Evolutionary conservation across 2,888 invertebrate genomes (phyloP), one percentile per base, ranked within the genome.

Genomic region (Harmothoe impar): DNA sequence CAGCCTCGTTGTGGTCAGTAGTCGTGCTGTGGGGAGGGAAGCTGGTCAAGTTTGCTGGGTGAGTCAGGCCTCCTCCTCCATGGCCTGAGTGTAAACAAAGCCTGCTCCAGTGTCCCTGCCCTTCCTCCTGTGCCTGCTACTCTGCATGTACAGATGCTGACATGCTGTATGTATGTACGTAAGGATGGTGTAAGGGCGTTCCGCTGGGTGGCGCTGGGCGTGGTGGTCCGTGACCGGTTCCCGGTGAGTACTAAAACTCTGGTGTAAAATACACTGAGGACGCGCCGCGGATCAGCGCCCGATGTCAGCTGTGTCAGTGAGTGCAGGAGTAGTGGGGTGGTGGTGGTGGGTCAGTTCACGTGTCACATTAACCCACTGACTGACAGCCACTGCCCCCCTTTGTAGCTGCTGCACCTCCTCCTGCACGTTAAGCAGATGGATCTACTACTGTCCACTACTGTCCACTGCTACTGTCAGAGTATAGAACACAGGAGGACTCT

Each of bases 331-430:
- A 25, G 77, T 77, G 77, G 3, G 31, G 77, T 29, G 77, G 29
- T 23, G 43, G 81, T 81, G 81, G 43, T 15, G 81, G 81, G 81
- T 81, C 81, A 81, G 81, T 81, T 35, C 25, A 25, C 25, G 35
- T 43, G 81, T 81, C 81, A 81, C 81, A 81, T 81, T 81, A 81
- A 81, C 81, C 81, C 33, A 81, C 81, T 81, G 81, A 81, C 81
- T 33, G 81, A 81, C 81, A 23, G 81, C 20, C 72, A n/a, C 31
- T 29, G 72, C 0, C 72, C 25, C 20, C 1, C 62, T 43, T 43
- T 43, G 10, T 43, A 43, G 10, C n/a, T 7, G 43, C 3, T 43
- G 43, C 43, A 43, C 43, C 43, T 43, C 43, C 43, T 43, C 43
- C 43, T 43, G 43, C 43, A 43, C 43, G 5, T 43, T 7, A 43